Conservation (phyloP, 1,140 invertebrate genomes). For the Scaptomyza pallida region DNA sequence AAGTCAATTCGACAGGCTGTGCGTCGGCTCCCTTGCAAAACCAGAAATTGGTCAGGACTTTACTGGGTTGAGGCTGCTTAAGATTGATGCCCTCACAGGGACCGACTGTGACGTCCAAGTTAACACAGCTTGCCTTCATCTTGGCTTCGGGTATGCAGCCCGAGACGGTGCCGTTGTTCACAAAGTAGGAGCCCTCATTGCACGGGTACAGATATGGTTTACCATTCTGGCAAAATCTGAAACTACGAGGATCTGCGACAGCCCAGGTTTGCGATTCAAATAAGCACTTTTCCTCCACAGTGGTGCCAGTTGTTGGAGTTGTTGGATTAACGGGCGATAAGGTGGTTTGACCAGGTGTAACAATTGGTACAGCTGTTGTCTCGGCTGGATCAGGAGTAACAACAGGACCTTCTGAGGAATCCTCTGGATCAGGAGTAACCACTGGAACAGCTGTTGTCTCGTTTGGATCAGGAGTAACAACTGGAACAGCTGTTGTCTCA, state of each 20-base stretch:
- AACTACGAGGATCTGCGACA: constrained; percentile 43
- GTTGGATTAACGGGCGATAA: background rate
- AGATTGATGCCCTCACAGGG: constrained; percentile 45
- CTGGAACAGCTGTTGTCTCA: background rate
- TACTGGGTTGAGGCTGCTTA: constrained; percentile 51
- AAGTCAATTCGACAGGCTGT: constrained; percentile 34
- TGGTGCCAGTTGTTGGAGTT: background rate
- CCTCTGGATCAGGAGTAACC: too few relatives aligned
- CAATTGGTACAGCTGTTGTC: background rate
- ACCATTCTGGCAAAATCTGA: constrained; percentile 54
- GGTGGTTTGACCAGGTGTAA: background rate
- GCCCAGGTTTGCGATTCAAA: constrained; percentile 59
- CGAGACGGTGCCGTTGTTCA: constrained; percentile 55
- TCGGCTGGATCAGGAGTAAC: too few relatives aligned
- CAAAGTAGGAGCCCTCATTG: constrained; percentile 50
- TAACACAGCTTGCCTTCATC: constrained; percentile 59
- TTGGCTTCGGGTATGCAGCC: constrained; percentile 55
- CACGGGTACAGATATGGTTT: constrained; percentile 19
- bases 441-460: too few relatives aligned
- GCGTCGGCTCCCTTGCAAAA: constrained; percentile 45
- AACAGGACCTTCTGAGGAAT: too few relatives aligned
- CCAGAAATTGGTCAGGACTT: constrained; percentile 53
- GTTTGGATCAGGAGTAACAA: too few relatives aligned
- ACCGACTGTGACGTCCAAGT: constrained; percentile 14
- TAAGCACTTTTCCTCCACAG: constrained; percentile 20